A percentile compares a stretch with the other conserved stretches of the same genome.
phyloP scores from a whole-genome alignment of 2,113 vertebrate species.

The Rallus limicola region DNA sequence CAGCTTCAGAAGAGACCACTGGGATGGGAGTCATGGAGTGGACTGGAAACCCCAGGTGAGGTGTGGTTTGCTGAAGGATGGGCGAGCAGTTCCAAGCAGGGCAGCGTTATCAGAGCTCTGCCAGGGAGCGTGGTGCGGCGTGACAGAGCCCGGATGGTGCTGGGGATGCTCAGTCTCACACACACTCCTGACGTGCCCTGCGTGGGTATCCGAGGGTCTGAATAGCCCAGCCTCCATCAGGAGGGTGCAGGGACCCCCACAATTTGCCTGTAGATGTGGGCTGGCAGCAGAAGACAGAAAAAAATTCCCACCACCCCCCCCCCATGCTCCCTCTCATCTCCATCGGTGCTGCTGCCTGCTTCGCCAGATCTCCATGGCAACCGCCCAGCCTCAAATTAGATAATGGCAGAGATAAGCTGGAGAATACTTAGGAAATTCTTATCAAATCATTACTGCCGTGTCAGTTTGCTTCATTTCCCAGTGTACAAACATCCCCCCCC shows the following conservation, averaged over 20 bases:
- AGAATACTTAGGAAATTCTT: neutral
- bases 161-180: neutral
- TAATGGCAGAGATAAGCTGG: neutral
- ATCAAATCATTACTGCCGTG: neutral
- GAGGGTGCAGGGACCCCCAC: rapidly evolving
- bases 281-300: neutral
- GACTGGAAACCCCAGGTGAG: rapidly evolving
- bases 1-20: neutral
- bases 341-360: neutral
- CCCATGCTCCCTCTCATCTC: neutral
- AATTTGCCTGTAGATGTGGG: rapidly evolving
- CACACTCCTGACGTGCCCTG: neutral
- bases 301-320: neutral
- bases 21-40: neutral
- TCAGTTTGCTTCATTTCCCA: neutral
- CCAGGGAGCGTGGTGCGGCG: rapidly evolving
- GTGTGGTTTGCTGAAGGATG: neutral
- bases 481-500: neutral
- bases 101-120: rapidly evolving
- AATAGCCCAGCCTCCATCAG: rapidly evolving
- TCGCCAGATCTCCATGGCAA: slow-evolving; percentile 33
- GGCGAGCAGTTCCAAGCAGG: neutral
- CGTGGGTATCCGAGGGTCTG: neutral
- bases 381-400: neutral
- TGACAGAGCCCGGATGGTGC: rapidly evolving